A percentile compares a stretch with the other conserved stretches of the same genome.
These are phyloP conservation scores for Ostrea denselamellosa DNA, from an alignment of 1,140 invertebrate genomes.

Conservation along the genomic window DNA sequence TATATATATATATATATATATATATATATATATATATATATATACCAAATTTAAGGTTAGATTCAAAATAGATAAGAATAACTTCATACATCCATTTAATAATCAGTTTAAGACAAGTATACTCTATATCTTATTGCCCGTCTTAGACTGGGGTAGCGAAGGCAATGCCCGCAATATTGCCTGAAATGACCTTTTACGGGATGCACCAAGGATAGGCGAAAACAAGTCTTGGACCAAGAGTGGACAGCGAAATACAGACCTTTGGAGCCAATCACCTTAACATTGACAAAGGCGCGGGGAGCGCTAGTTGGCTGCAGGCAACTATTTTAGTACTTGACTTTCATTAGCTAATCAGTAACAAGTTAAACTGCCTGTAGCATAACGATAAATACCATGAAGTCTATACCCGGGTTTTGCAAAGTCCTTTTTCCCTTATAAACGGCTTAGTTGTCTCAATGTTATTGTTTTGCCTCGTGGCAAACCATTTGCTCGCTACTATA, in stretches of 20 bases:
- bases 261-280: constrained; percentile 37
- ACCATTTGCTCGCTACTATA: background rate
- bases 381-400: constrained; percentile 8
- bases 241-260: background rate
- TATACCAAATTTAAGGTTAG: too few relatives aligned
- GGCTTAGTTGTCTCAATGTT: constrained; percentile 15
- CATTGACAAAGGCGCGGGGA: constrained; percentile 1
- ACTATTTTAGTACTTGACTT: constrained; percentile 39
- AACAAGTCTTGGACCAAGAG: background rate
- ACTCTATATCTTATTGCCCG: too few relatives aligned
- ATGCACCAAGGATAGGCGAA: background rate
- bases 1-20: too few relatives aligned
- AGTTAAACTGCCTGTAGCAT: constrained; percentile 15
- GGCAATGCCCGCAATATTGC: background rate
- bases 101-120: too few relatives aligned
- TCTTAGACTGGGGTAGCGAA: background rate
- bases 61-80: too few relatives aligned
- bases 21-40: too few relatives aligned
- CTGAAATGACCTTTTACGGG: background rate
- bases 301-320: constrained; percentile 39
- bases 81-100: too few relatives aligned
- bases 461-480: background rate
- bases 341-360: constrained; percentile 45
- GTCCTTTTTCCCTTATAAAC: background rate
- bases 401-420: constrained; percentile 4